Evolutionary conservation across 2,797 vertebrate species (phyloP).

Genomic region (Vipera latastei): DNA sequence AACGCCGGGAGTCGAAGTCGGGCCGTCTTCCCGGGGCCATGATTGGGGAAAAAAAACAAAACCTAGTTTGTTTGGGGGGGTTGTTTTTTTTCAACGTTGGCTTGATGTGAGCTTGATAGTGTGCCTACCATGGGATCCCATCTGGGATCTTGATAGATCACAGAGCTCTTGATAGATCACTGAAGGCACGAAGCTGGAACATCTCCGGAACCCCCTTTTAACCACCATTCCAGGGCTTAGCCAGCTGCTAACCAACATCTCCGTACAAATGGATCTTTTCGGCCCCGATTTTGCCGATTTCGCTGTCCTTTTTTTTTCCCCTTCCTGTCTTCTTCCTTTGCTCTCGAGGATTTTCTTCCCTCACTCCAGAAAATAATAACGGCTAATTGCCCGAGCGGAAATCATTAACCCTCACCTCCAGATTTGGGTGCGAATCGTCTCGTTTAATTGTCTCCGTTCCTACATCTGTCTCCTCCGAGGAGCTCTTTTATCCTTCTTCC

Average conservation of each 20-base stretch:
- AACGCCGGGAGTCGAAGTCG: neutral
- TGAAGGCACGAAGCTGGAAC: neutral
- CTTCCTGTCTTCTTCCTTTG: neutral
- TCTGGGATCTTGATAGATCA: no score
- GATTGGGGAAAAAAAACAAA: no score
- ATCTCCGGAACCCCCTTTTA: no score
- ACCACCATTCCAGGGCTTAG: neutral
- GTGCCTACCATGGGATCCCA: no score
- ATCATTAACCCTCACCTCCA: no score
- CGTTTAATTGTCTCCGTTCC: neutral
- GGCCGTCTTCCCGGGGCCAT: neutral
- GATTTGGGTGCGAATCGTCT: neutral
- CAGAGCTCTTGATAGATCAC: no score
- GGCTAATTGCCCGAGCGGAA: neutral
- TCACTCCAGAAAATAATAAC: neutral
- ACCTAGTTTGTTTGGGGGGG: no score
- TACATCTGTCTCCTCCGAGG: neutral
- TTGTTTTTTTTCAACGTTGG: no score
- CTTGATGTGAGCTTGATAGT: no score
- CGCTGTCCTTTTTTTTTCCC: no score
- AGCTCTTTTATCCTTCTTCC: neutral
- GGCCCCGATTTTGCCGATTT: neutral
- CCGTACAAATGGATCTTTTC: no score
- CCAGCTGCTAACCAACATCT: neutral
- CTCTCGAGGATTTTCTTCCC: accelerated